These are phyloP conservation scores for Rana temporaria DNA, from an alignment of 2,113 vertebrate genomes.

Conservation along the genomic window DNA sequence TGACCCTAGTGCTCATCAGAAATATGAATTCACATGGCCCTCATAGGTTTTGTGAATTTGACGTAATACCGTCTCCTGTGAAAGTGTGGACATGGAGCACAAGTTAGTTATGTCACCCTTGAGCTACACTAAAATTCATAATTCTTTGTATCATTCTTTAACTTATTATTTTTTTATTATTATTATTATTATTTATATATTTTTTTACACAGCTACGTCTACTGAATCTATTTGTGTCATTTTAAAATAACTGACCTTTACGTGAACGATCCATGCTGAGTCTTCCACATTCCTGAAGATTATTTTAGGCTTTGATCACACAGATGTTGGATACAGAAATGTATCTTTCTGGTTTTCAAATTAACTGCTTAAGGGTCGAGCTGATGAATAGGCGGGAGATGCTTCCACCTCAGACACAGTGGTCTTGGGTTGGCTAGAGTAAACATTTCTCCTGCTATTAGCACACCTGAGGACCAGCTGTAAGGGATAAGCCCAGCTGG, in stretches of 20 bases:
- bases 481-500: no score
- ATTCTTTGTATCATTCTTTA: neutral
- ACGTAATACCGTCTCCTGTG: neutral
- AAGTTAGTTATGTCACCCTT: neutral
- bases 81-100: neutral
- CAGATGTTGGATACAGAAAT: no score
- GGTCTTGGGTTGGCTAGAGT: no score
- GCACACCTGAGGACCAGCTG: no score
- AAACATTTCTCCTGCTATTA: no score
- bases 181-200: neutral
- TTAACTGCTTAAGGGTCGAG: no score
- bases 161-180: neutral
- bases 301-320: neutral
- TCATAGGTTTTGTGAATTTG: constrained; percentile 28
- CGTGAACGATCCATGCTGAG: neutral
- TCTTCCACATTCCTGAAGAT: neutral
- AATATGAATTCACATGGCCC: neutral
- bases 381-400: no score
- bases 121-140: neutral
- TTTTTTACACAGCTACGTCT: neutral
- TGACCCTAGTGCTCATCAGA: neutral
- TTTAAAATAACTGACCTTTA: neutral
- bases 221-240: neutral
- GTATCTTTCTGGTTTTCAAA: no score
- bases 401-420: no score